phyloP scores from a whole-genome alignment of 1,140 invertebrate species.

The Bombus sibiricus region DNA sequence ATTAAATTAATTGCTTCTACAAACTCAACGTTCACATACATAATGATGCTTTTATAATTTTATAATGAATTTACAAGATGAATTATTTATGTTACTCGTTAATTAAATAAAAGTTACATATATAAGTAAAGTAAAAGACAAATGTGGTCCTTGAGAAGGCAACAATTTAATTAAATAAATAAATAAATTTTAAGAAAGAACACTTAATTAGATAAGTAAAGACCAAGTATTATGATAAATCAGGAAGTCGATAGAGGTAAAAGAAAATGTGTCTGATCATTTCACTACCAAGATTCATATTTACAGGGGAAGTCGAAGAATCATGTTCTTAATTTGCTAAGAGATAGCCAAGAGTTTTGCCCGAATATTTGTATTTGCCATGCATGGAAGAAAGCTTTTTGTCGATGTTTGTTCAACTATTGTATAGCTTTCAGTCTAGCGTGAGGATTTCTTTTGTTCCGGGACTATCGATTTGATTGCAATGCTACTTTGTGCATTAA shows the following conservation, averaged over 20 bases:
- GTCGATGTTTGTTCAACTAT: conserved; percentile 26
- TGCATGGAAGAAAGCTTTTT: background rate
- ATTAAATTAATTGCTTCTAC: too few species aligned
- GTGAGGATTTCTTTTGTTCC: background rate
- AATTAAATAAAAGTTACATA: too few species aligned
- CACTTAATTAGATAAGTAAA: background rate
- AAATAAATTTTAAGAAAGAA: background rate
- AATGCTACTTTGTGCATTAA: background rate
- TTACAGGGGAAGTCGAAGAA: background rate
- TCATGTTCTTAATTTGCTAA: background rate
- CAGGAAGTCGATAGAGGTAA: background rate
- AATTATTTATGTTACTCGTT: too few species aligned
- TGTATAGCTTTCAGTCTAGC: background rate
- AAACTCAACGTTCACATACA: too few species aligned
- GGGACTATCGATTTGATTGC: background rate
- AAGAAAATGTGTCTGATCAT: background rate
- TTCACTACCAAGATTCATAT: background rate
- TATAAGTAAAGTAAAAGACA: background rate
- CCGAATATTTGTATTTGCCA: background rate
- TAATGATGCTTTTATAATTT: too few species aligned
- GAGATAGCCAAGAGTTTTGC: background rate
- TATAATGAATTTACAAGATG: too few species aligned
- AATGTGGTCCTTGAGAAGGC: background rate
- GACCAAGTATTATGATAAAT: background rate
- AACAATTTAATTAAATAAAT: background rate